Evolutionary conservation across 2,888 invertebrate species (phyloP).

Genomic region (Mystacides longicornis): DNA sequence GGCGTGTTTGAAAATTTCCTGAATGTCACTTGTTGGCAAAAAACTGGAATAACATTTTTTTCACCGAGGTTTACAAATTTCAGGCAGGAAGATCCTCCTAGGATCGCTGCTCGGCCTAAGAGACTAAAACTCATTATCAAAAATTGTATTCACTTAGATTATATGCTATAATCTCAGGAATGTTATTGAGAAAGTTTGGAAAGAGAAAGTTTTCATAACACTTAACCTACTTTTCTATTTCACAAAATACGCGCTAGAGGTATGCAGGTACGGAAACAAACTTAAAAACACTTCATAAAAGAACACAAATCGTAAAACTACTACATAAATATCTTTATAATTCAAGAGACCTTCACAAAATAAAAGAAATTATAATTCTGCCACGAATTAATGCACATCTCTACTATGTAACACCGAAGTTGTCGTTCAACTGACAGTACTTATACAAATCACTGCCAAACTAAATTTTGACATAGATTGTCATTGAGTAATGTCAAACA

Average conservation of each 20-base stretch:
- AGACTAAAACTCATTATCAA: conserved; percentile 45
- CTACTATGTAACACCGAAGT: too few species aligned
- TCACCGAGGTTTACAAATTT: not conserved
- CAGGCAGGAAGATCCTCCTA: not conserved
- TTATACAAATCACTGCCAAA: too few species aligned
- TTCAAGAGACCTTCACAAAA: too few species aligned
- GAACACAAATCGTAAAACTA: too few species aligned
- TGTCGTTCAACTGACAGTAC: too few species aligned
- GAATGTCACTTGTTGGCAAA: not conserved
- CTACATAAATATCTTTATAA: too few species aligned
- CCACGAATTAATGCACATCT: too few species aligned
- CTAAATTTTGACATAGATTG: too few species aligned
- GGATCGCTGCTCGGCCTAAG: conserved; percentile 28
- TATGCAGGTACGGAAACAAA: too few species aligned
- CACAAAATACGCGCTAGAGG: not conserved
- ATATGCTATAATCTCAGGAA: conserved; percentile 13
- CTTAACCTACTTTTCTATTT: conserved; percentile 24
- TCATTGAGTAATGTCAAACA: too few species aligned
- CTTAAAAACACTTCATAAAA: too few species aligned
- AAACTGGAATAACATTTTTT: not conserved
- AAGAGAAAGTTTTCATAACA: conserved; percentile 23
- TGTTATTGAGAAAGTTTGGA: conserved; percentile 22
- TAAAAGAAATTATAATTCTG: too few species aligned
- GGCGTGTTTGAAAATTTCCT: conserved; percentile 4
- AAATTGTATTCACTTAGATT: not conserved